Conservation (phyloP, 1,140 invertebrate genomes). For the Eulimnadia texana region DNA sequence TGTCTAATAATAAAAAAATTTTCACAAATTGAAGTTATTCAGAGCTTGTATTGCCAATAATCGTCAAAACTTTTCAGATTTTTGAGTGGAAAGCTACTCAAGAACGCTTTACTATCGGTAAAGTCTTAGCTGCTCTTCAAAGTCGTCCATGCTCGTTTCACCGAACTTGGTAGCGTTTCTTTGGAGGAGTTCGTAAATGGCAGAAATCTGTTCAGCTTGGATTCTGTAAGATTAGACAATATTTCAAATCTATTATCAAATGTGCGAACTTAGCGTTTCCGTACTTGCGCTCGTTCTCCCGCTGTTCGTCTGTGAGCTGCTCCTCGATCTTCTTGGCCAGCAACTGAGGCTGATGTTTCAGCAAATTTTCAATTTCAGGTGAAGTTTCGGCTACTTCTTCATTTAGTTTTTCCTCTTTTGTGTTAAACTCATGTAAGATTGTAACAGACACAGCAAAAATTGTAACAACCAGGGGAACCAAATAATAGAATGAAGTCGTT, state of each 20-base stretch:
- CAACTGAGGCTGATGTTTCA: not conserved
- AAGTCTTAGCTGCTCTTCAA: not conserved
- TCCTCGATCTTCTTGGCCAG: not conserved
- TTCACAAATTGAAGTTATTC: too few species aligned
- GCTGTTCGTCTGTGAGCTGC: not conserved
- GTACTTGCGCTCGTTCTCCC: not conserved
- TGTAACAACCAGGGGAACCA: too few species aligned
- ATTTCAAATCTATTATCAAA: not conserved
- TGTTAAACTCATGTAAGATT: too few species aligned
- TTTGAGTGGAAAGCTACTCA: too few species aligned
- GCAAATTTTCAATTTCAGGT: not conserved
- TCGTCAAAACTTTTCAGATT: too few species aligned
- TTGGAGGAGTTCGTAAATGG: not conserved
- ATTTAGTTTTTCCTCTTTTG: too few species aligned
- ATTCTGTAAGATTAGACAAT: not conserved
- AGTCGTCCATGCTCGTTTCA: not conserved
- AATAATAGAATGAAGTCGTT: too few species aligned
- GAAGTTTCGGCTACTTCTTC: not conserved
- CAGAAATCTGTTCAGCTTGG: not conserved
- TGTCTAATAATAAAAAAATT: not conserved
- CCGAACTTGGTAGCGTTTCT: not conserved
- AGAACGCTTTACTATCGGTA: not conserved
- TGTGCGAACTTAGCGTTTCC: not conserved
- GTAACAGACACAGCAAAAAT: too few species aligned
- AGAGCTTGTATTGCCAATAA: too few species aligned